Evolutionary conservation across 2,113 vertebrate genomes (phyloP).

Genomic region (Neofelis nebulosa): DNA sequence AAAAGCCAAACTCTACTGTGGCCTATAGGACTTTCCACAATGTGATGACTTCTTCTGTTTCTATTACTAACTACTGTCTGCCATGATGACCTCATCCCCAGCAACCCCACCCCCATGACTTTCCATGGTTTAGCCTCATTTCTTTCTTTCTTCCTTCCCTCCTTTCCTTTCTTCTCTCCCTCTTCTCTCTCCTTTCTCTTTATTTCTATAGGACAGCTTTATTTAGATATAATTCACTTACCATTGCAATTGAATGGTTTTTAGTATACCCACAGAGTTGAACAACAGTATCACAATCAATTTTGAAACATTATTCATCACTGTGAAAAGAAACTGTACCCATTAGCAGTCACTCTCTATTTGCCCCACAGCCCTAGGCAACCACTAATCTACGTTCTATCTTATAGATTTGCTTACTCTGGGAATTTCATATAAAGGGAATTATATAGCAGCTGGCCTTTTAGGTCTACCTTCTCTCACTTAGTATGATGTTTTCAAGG

Average conservation of each 20-base stretch:
- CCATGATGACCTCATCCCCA: no score
- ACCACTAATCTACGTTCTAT: not conserved
- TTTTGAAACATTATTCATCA: not conserved
- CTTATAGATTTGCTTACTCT: not conserved
- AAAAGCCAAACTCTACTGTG: not conserved
- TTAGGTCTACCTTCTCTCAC: not conserved
- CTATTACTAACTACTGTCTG: not conserved
- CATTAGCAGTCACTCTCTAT: not conserved
- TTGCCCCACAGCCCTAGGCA: not conserved
- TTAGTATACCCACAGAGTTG: not conserved
- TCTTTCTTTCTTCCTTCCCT: accelerated
- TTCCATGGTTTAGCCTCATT: not conserved
- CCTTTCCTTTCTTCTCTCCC: accelerated
- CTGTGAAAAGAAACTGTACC: not conserved
- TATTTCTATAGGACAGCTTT: not conserved
- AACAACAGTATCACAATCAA: not conserved
- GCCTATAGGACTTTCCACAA: not conserved
- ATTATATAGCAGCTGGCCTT: not conserved
- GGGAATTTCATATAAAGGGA: not conserved
- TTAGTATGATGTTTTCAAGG: not conserved
- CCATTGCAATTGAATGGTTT: not conserved
- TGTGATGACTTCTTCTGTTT: not conserved
- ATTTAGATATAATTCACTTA: not conserved
- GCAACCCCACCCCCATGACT: not conserved
- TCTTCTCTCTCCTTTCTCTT: not conserved